These are phyloP conservation scores for Parapsyche elsis DNA, from an alignment of 1,140 invertebrate species.

Conservation along the genomic window DNA sequence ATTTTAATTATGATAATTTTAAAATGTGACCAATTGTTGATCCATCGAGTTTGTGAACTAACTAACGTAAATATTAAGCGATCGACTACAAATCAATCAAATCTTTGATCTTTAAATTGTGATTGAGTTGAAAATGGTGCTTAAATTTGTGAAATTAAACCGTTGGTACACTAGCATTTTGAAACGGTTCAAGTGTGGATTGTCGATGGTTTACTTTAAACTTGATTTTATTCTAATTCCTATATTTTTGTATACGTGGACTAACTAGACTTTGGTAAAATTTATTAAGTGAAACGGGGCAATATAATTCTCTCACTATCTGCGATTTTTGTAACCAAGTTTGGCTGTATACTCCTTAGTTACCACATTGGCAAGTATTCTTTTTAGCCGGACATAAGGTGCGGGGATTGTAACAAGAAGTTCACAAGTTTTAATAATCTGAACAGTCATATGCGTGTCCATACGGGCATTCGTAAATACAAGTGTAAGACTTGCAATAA, in stretches of 20 bases:
- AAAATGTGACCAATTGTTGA: background rate
- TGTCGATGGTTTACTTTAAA: too few relatives aligned
- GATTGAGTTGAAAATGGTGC: too few relatives aligned
- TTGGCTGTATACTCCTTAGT: slow-evolving; percentile 12
- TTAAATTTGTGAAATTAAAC: too few relatives aligned
- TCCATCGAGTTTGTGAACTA: slow-evolving; percentile 40
- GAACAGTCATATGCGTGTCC: slow-evolving; percentile 78
- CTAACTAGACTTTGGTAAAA: background rate
- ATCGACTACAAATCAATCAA: too few relatives aligned
- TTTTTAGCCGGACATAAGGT: slow-evolving; percentile 64
- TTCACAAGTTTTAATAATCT: slow-evolving; percentile 63
- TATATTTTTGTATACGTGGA: too few relatives aligned
- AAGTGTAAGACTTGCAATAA: slow-evolving; percentile 82
- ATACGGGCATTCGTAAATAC: slow-evolving; percentile 84
- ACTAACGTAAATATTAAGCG: too few relatives aligned
- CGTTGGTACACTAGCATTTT: too few relatives aligned
- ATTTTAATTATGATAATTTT: slow-evolving; percentile 5
- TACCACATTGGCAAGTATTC: slow-evolving; percentile 36
- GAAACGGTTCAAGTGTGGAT: too few relatives aligned
- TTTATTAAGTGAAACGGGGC: background rate
- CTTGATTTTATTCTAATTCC: too few relatives aligned
- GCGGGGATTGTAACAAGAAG: slow-evolving; percentile 64
- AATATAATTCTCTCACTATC: background rate
- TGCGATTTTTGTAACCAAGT: background rate
- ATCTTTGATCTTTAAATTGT: too few relatives aligned